phyloP scores from a whole-genome alignment of 1,140 invertebrate species.

The Portunus trituberculatus region DNA sequence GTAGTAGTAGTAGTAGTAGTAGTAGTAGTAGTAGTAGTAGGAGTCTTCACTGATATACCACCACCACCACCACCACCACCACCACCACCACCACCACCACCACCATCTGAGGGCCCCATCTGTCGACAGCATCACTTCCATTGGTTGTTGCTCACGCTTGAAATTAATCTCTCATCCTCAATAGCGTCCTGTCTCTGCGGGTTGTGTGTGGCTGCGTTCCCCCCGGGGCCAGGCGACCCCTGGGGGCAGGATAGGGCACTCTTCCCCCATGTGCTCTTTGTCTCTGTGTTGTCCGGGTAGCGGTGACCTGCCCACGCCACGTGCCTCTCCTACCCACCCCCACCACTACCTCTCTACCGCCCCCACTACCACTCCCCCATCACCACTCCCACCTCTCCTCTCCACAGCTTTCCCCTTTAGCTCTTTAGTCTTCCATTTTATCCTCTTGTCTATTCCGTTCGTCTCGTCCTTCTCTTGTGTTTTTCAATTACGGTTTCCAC shows the following conservation, averaged over 20 bases:
- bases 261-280: conserved; percentile 14
- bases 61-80: conserved; percentile 38
- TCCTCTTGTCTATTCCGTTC: neutral
- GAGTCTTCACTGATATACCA: neutral
- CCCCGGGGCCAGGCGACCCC: neutral
- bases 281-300: conserved; percentile 39
- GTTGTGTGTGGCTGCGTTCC: neutral
- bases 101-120: conserved; percentile 42
- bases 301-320: neutral
- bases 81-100: conserved; percentile 46
- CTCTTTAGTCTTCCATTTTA: neutral
- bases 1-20: neutral
- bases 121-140: conserved; percentile 65
- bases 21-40: neutral
- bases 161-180: conserved; percentile 71
- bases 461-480: neutral
- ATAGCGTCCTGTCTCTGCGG: conserved; percentile 61
- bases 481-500: neutral
- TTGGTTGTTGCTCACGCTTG: conserved; percentile 65
- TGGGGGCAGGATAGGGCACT: neutral
- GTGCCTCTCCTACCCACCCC: neutral
- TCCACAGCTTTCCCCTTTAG: neutral
- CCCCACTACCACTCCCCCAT: neutral
- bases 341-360: neutral
- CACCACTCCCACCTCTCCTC: neutral